phyloP scores from a whole-genome alignment of 37 sponge, comb jelly and placozoan species.

The Spongilla lacustris region DNA sequence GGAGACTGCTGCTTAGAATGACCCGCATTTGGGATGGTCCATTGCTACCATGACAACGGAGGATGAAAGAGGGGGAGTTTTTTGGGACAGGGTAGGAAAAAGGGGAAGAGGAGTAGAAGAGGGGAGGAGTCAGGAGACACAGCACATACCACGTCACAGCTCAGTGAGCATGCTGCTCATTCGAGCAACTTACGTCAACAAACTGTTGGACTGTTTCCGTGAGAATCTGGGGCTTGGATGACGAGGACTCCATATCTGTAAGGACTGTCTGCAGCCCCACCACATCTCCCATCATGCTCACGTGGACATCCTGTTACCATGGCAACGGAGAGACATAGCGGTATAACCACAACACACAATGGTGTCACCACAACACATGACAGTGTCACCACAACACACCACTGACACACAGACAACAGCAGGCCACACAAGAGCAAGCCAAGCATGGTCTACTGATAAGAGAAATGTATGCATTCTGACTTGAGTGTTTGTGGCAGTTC shows the following conservation, averaged over 20 bases:
- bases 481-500: neutral
- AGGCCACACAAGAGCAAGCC: neutral
- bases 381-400: neutral
- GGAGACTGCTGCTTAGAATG: neutral
- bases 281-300: conserved; percentile 52
- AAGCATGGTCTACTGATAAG: too few relatives aligned
- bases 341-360: neutral
- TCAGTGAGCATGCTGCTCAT: neutral
- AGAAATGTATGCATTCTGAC: neutral
- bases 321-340: neutral
- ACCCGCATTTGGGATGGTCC: conserved; percentile 6
- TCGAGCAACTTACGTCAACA: conserved; percentile 49
- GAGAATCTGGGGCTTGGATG: conserved; percentile 36
- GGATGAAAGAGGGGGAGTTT: neutral
- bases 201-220: conserved; percentile 41
- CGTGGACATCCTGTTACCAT: conserved; percentile 40
- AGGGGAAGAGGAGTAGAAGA: neutral
- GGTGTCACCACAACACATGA: too few relatives aligned
- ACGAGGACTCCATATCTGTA: conserved; percentile 24
- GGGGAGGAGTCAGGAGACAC: neutral
- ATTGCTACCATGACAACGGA: conserved; percentile 2
- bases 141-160: neutral
- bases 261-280: conserved; percentile 45
- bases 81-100: neutral
- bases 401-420: too few relatives aligned